Evolutionary conservation across 2,888 invertebrate species (phyloP), one percentile per base, ranked within the genome.

Genomic region (Ophioninae sp.): DNA sequence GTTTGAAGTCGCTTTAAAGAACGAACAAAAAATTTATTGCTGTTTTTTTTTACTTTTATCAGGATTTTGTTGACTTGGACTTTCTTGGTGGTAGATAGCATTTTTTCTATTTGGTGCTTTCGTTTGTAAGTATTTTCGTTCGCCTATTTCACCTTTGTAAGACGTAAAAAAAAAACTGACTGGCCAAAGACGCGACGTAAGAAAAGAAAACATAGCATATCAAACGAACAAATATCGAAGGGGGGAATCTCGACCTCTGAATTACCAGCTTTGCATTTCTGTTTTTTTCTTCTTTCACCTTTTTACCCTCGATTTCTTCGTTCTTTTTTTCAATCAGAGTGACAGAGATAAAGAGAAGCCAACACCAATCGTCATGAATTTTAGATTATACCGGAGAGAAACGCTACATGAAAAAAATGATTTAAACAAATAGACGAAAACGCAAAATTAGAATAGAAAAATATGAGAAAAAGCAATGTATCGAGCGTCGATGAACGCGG

Each of bases 361-460:
- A 69, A 69, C 69, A 69, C 69, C 56, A 69, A 69, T 69, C 56
- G 30, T 69, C 51, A 56, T 51, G 68, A 84, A 82, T 44, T 13
- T 72, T 84, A 85, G 79, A 69, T 59, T 74, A 69, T 80, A 84
- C 44, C 9, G 13, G 44, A 13, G 81, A 65, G 17, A 69, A 58
- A 75, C 61, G 23, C 51, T 61, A 65, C 81, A 67, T 64, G 22
- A 63, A 61, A 56, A 37, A 67, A 30, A 30, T 30, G 67, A 39
- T 39, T 44, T 5, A 59, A 37, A 44, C 0, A 9, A 3, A 44
- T 2, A 13, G 10, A 44, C 30, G 8, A 8, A 44, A 44, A 44
- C 10, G 13, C 13, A 44, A 44, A 13, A 13, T 13, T 44, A 44
- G 44, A 10, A 44, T 44, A 44, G 44, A 44, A 44, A 0, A 44